Evolutionary conservation across 2,797 vertebrate genomes (phyloP).

Genomic region (Scleropages formosus): DNA sequence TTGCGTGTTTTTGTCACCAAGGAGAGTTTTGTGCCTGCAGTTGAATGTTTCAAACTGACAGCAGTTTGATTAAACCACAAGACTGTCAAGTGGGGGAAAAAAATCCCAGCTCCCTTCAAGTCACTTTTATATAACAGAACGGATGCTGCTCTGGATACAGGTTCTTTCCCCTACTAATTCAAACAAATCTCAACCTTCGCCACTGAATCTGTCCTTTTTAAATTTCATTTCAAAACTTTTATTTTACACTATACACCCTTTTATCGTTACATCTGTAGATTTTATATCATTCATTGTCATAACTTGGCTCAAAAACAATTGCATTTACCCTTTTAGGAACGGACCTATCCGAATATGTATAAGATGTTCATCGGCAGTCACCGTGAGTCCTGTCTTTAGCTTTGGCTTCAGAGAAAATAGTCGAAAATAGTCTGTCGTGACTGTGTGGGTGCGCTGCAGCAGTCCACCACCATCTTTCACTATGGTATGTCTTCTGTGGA

Average conservation of each 20-base stretch:
- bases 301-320: conserved; percentile 8
- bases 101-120: not conserved
- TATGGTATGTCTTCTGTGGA: no score
- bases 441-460: no score
- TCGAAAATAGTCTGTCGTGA: no score
- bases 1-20: not conserved
- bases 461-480: no score
- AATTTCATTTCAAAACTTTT: not conserved
- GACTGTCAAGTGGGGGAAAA: conserved; percentile 1
- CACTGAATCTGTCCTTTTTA: not conserved
- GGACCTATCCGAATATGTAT: not conserved
- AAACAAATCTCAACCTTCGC: not conserved
- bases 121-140: not conserved
- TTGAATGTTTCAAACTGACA: not conserved
- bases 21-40: not conserved
- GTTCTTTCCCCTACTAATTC: not conserved
- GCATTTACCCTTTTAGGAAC: not conserved
- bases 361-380: not conserved
- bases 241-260: not conserved
- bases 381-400: not conserved
- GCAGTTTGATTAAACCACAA: conserved; percentile 6
- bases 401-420: no score
- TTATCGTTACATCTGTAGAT: not conserved
- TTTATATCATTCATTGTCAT: conserved; percentile 1
- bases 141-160: not conserved